Evolutionary conservation across 2,797 vertebrate species (phyloP).

Genomic region (Cichlasoma orientale): DNA sequence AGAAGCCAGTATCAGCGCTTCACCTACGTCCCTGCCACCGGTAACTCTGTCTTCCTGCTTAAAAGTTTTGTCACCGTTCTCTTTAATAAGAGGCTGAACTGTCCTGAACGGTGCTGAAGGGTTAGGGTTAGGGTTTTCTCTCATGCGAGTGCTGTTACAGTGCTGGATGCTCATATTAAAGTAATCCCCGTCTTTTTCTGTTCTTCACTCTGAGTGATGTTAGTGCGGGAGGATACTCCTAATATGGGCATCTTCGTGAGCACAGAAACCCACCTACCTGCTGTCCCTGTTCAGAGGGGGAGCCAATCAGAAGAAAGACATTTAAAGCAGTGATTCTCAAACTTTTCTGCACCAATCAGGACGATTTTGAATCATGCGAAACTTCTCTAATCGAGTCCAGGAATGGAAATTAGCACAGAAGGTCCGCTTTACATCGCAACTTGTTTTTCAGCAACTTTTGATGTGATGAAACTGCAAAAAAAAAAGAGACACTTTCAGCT

Average conservation of each 20-base stretch:
- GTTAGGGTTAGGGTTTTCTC: too few relatives aligned
- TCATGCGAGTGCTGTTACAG: background rate
- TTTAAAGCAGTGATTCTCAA: background rate
- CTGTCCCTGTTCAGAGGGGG: background rate
- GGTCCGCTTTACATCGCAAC: background rate
- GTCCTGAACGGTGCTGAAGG: too few relatives aligned
- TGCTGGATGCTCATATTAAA: background rate
- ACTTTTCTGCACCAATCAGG: background rate
- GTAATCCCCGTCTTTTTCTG: background rate
- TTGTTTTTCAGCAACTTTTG: background rate
- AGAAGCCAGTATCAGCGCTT: slow-evolving; percentile 95
- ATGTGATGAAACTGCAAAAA: background rate
- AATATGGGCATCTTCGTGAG: background rate
- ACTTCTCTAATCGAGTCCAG: background rate
- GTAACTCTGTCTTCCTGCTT: slow-evolving; percentile 73
- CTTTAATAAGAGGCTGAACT: background rate
- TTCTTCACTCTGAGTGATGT: background rate
- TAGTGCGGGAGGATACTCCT: background rate
- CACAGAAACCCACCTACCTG: background rate
- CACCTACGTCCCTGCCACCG: slow-evolving; percentile 93
- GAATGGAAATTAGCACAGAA: background rate
- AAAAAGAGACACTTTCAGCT: too few relatives aligned
- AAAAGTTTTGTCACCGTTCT: background rate
- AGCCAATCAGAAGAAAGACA: background rate
- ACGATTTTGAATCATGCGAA: background rate